These are phyloP conservation scores for Euproctis similis DNA, from an alignment of 2,888 invertebrate genomes.

Conservation along the genomic window DNA sequence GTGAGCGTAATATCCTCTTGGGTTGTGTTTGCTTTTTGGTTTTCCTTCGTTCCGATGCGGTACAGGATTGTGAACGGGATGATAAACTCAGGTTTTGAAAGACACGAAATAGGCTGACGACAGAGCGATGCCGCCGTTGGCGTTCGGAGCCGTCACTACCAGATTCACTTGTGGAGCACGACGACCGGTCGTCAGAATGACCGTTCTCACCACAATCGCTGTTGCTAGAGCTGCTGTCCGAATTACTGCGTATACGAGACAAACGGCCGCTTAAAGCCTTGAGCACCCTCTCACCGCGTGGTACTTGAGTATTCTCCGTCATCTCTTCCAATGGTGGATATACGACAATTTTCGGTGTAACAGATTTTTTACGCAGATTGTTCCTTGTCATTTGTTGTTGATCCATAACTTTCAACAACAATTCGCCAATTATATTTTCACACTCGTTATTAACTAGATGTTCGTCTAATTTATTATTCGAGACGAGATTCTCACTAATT, in stretches of 20 bases:
- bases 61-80: constrained; percentile 79
- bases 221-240: constrained; percentile 60
- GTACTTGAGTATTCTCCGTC: constrained; percentile 71
- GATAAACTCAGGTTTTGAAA: constrained; percentile 81
- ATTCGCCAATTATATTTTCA: too few species aligned
- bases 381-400: constrained; percentile 37
- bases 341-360: constrained; percentile 64
- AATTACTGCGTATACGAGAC: constrained; percentile 66
- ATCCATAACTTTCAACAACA: constrained; percentile 41
- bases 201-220: constrained; percentile 58
- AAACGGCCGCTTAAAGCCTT: constrained; percentile 80
- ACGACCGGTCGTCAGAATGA: constrained; percentile 60
- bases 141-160: constrained; percentile 78
- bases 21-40: constrained; percentile 79
- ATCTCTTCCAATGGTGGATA: constrained; percentile 70
- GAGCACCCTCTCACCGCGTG: constrained; percentile 79
- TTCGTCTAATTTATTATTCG: too few species aligned
- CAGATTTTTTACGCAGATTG: constrained; percentile 42
- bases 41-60: constrained; percentile 62
- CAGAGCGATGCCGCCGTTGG: constrained; percentile 67
- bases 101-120: constrained; percentile 81
- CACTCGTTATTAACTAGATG: too few species aligned
- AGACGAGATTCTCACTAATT: too few species aligned
- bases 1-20: constrained; percentile 85
- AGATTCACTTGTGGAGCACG: constrained; percentile 77